Base-by-base conservation (phyloP, 2,888 invertebrate species). In the Acheta domesticus region DNA sequence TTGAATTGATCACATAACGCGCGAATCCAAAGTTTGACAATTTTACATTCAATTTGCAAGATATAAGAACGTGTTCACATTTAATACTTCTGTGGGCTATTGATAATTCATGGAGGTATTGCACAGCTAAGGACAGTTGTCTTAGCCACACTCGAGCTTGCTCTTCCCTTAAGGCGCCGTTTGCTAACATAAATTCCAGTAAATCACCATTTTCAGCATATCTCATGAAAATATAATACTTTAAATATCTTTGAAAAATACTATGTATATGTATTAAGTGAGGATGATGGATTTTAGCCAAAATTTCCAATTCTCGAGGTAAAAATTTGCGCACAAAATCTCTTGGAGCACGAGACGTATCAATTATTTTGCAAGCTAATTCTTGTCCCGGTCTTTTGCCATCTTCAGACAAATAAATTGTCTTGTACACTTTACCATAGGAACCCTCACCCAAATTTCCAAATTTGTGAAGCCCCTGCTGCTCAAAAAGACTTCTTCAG, bases 11-110 rank as follows among this genome's bases (percentile, higher is more conserved):
- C 48, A 87, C 87, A 82, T 87, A 89, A 20, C 91, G 89, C 0
- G 94, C 92, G 85, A 95, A 95, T 21, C 96, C 96, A 84, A 96
- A 96, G 87, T 96, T 96, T 0, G 94, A 93, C 79, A 93, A 86
- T 86, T 96, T 96, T 21, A 94, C 89, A 84, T 94, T 94, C 85
- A 92, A 92, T 85, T 93, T 92, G 49, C 89, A 87, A 0, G 93
- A 93, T 48, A 94, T 90, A 77, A 93, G 86, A 77, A 94, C 89
- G 84, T 95, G 95, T 87, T 95, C 95, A 85, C 95, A 95, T 86
- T 95, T 95, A 83, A 96, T 87, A 86, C 95, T 95, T 80, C 88
- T 83, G 85, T 95, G 95, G 0, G 93, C 93, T 77, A 94, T 91
- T 80, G 93, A 91, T 88, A 92, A 88, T 74, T 90, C 89, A 84